phyloP scores from a whole-genome alignment of 1,140 invertebrate species.

The Carcinoscorpius rotundicauda region DNA sequence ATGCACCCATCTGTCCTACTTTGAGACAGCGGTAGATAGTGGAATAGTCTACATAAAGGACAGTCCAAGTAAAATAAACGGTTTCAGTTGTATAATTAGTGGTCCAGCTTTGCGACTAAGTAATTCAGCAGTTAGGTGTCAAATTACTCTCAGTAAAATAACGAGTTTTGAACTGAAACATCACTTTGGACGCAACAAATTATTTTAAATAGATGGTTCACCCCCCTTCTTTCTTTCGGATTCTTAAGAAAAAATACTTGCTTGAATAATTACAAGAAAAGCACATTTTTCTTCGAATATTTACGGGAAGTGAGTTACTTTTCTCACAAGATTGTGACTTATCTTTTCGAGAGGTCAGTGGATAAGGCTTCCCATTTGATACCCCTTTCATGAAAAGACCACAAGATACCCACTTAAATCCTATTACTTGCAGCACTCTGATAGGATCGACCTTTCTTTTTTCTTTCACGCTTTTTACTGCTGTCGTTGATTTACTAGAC shows the following conservation, averaged over 20 bases:
- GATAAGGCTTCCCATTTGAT: background rate
- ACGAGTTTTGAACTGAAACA: too few species aligned
- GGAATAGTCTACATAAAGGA: background rate
- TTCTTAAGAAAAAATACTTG: too few species aligned
- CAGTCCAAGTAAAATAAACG: background rate
- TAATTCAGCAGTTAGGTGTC: too few species aligned
- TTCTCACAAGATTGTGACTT: too few species aligned
- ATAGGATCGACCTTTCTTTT: background rate
- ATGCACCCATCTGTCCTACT: background rate
- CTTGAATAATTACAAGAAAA: too few species aligned
- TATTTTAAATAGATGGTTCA: too few species aligned
- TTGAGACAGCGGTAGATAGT: background rate
- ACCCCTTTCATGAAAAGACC: background rate
- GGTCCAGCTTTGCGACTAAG: background rate
- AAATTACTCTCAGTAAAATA: too few species aligned
- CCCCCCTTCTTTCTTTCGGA: too few species aligned
- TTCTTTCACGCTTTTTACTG: background rate
- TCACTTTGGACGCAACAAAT: too few species aligned
- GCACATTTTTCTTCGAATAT: too few species aligned
- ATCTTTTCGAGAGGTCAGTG: background rate
- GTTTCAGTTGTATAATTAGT: background rate
- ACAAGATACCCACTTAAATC: background rate
- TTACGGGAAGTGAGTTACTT: too few species aligned
- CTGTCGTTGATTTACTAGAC: background rate
- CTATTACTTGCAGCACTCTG: background rate